Base-by-base conservation (phyloP, 2,113 vertebrate genomes). In the Tenrec ecaudatus region DNA sequence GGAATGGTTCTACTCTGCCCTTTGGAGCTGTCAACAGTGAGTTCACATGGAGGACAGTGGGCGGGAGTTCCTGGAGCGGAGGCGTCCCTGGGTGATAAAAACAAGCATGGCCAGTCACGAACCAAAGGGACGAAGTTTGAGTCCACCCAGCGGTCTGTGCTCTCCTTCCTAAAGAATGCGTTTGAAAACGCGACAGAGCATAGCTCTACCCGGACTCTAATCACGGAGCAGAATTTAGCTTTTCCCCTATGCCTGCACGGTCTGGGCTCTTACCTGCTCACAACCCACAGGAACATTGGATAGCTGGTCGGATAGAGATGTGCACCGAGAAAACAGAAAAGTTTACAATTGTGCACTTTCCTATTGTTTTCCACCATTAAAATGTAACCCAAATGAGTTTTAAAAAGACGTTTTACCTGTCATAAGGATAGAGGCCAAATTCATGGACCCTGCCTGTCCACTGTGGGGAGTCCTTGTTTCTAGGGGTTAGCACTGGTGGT, bases 351-450 rank as follows among this genome's bases (percentile, higher is more conserved):
- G 38, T 69, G 47, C 3, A 53, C 38, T 36, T 66, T 84, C 87
- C 82, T 92, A 17, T 71, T 79, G 77, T 36, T 43, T 75, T 79
- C 91, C 62, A 77, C 29, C 79, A 90, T 76, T 43, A 83, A 78
- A 86, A 58, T 78, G 58, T 29, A 91, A 60, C 23, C 20, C 66
- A 81, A 25, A 60, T 71, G 16, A 75, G 38, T 68, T 43, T 36
- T 86, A 40, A 87, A 43, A 88, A 60, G 76, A 22, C 43, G 76
- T 3, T 29, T 73, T 71, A 27, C 19, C 68, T 93, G 31, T 36
- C 43, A 8, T 16, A 85, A 78, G 15, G 31, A 38, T 83, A 82
- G 47, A 58, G 22, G 57, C 64, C 64, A 71, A 66, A 73, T 79
- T 53, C 78, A 10, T 47, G 25, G n/a, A 71, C 11, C n/a, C 69